These are phyloP conservation scores for Listrodromus nycthemerus DNA, from an alignment of 2,888 invertebrate genomes.

Conservation along the genomic window DNA sequence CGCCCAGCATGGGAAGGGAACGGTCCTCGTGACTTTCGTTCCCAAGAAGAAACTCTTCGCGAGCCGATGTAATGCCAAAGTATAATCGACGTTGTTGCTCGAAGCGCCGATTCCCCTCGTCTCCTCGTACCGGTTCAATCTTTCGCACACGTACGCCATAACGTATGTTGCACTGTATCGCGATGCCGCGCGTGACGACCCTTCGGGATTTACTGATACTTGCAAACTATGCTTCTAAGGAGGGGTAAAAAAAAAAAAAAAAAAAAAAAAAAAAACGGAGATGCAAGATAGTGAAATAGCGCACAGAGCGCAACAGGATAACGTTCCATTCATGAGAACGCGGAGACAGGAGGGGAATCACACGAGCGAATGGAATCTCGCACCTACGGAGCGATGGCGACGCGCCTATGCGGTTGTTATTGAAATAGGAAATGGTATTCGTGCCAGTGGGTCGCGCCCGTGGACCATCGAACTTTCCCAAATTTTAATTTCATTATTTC, in stretches of 20 bases:
- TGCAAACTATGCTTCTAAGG: slow-evolving; percentile 17
- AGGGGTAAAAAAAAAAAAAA: neutral
- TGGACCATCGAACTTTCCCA: slow-evolving; percentile 75
- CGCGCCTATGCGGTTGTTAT: slow-evolving; percentile 61
- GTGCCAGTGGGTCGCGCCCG: slow-evolving; percentile 80
- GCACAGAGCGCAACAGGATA: neutral
- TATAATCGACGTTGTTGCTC: slow-evolving; percentile 48
- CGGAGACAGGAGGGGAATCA: neutral
- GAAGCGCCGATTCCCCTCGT: slow-evolving; percentile 29
- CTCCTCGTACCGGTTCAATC: neutral
- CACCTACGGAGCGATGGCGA: slow-evolving; percentile 3
- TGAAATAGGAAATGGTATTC: slow-evolving; percentile 78
- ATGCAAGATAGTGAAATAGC: slow-evolving; percentile 22
- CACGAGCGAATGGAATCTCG: slow-evolving; percentile 12
- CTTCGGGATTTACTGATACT: slow-evolving; percentile 7
- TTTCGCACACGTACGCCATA: slow-evolving; percentile 11
- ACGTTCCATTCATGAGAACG: slow-evolving; percentile 30
- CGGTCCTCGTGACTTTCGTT: slow-evolving; percentile 75
- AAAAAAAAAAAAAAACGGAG: slow-evolving; percentile 22
- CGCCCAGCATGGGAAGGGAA: slow-evolving; percentile 74
- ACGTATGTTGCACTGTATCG: slow-evolving; percentile 6
- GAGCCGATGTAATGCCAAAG: slow-evolving; percentile 54
- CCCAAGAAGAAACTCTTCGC: slow-evolving; percentile 75
- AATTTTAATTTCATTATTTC: slow-evolving; percentile 10
- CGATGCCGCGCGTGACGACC: slow-evolving; percentile 27